Percentiles rank a stretch among this genome's conserved stretches.
These are phyloP conservation scores for Cryptomyrus ogoouensis DNA, from an alignment of 2,113 vertebrate species.

Conservation along the genomic window DNA sequence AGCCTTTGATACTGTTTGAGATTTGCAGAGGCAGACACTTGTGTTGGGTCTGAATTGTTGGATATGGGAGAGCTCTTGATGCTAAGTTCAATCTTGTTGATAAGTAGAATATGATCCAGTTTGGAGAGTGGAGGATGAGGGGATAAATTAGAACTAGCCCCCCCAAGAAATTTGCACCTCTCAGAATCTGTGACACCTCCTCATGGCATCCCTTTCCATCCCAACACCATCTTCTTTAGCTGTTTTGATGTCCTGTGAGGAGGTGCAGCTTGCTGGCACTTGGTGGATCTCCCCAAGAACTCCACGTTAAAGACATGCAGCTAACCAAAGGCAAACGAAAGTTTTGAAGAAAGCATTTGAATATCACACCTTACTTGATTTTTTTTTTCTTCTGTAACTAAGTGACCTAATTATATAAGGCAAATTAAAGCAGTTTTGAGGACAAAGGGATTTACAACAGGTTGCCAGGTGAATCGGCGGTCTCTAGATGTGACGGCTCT, in stretches of 20 bases:
- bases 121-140: background rate
- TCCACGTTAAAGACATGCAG: background rate
- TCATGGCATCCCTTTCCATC: background rate
- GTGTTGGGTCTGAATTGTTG: background rate
- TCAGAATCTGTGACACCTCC: background rate
- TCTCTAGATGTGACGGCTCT: background rate
- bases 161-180: background rate
- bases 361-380: background rate
- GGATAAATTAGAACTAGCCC: background rate
- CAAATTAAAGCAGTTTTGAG: background rate
- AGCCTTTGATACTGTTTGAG: background rate
- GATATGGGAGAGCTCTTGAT: background rate
- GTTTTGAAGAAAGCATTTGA: background rate
- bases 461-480: background rate
- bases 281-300: background rate
- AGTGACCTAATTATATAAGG: background rate
- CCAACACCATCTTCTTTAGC: background rate
- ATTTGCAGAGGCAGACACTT: background rate
- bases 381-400: background rate
- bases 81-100: background rate
- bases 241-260: background rate
- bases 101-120: background rate
- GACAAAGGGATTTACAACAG: background rate
- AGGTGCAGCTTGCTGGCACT: background rate
- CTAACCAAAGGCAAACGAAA: background rate